A percentile compares a stretch with the other conserved stretches of the same genome.
Conservation (phyloP, 2,888 invertebrate genomes). For the Philereme transversata region DNA sequence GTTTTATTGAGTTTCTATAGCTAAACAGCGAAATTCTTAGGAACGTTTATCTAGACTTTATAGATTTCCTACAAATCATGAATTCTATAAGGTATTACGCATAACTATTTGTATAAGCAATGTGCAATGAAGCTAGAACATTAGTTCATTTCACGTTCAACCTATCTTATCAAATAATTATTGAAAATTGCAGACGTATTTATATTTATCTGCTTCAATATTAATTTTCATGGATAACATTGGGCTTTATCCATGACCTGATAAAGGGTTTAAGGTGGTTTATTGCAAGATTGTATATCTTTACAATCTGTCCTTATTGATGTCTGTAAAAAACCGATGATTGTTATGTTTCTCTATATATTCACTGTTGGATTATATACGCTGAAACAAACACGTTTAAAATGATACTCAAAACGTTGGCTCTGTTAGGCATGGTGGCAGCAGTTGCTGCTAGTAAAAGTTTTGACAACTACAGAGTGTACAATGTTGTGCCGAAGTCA, state of each 20-base stretch:
- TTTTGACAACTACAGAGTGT: conserved; percentile 84
- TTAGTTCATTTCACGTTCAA: no score
- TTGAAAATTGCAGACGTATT: not conserved
- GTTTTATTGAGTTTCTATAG: no score
- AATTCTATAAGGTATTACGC: no score
- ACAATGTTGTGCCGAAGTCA: conserved; percentile 72
- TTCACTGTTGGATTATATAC: conserved; percentile 8
- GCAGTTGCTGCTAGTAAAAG: conserved; percentile 45
- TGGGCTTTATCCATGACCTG: conserved; percentile 2
- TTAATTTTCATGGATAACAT: conserved; percentile 3
- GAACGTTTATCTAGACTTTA: no score
- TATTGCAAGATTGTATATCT: conserved; percentile 13
- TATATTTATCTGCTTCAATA: not conserved
- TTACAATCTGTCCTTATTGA: conserved; percentile 17
- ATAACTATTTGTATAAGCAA: no score
- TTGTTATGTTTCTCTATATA: not conserved
- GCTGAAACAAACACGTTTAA: conserved; percentile 9
- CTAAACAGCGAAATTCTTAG: no score
- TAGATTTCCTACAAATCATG: no score
- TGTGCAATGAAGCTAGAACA: no score
- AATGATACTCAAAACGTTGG: conserved; percentile 32
- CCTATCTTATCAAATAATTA: not conserved
- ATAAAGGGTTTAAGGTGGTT: not conserved
- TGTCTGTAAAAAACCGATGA: not conserved
- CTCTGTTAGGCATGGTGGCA: conserved; percentile 31